A percentile compares a stretch with the other conserved stretches of the same genome.
Conservation (phyloP, 2,888 invertebrate species). For the Heliconius cydno region DNA sequence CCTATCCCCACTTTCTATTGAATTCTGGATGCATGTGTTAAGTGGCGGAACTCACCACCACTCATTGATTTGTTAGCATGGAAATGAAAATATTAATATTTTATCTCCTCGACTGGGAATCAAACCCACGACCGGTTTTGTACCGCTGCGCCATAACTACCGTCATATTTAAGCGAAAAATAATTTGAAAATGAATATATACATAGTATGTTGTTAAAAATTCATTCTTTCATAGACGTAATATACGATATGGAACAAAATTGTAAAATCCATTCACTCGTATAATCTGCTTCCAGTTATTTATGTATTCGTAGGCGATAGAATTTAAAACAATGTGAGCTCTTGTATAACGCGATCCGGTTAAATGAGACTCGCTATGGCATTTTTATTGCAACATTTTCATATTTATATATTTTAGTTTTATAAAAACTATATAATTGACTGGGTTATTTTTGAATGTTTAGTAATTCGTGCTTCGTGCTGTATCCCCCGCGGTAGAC, state of each 20-base stretch:
- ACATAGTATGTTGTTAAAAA: background rate
- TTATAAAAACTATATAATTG: too few species aligned
- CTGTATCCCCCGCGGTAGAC: too few species aligned
- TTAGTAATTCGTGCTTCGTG: background rate
- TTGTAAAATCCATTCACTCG: slow-evolving; percentile 19
- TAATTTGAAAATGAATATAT: background rate
- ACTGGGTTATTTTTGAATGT: background rate
- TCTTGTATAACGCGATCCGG: slow-evolving; percentile 2
- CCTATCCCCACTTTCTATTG: too few species aligned
- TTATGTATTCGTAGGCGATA: slow-evolving; percentile 17
- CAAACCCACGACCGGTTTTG: too few species aligned
- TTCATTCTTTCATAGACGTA: background rate
- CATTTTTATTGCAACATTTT: slow-evolving; percentile 7
- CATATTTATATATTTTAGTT: background rate
- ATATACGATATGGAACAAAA: slow-evolving; percentile 2
- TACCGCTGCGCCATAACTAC: too few species aligned
- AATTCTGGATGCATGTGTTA: too few species aligned
- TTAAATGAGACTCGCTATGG: slow-evolving; percentile 9
- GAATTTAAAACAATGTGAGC: slow-evolving; percentile 28
- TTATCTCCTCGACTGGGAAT: too few species aligned
- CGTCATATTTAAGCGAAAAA: too few species aligned
- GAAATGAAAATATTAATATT: too few species aligned
- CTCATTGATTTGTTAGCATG: too few species aligned
- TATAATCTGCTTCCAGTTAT: slow-evolving; percentile 27
- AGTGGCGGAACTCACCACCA: too few species aligned